These are phyloP conservation scores for Drosophila sp. DNA, from an alignment of 1,140 invertebrate genomes.

Conservation along the genomic window DNA sequence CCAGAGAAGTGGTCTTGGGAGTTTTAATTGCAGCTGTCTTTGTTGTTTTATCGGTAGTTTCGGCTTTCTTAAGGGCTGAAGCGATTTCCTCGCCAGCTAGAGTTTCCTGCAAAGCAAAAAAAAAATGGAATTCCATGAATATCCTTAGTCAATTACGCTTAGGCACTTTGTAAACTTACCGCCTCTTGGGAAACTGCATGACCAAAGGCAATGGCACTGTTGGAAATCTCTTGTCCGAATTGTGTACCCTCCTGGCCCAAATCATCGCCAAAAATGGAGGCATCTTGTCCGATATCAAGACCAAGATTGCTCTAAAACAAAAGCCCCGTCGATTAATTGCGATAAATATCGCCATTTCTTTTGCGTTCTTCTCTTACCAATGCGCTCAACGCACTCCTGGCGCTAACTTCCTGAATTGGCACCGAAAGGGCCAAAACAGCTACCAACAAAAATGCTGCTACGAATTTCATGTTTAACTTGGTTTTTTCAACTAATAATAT, in stretches of 20 bases:
- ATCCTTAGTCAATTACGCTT: too few species aligned
- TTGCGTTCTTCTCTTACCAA: slow-evolving; percentile 24
- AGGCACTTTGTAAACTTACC: slow-evolving; percentile 1
- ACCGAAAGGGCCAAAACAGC: slow-evolving; percentile 18
- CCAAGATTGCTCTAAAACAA: slow-evolving; percentile 37
- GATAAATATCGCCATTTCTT: neutral
- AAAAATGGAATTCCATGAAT: neutral
- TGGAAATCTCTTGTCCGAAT: slow-evolving; percentile 29
- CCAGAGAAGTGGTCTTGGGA: neutral
- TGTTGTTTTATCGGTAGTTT: slow-evolving; percentile 1
- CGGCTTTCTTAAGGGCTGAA: neutral
- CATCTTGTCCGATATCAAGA: slow-evolving; percentile 47
- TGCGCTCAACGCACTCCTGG: slow-evolving; percentile 41
- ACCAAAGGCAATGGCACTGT: slow-evolving; percentile 29
- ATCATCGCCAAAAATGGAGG: slow-evolving; percentile 34
- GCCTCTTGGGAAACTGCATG: slow-evolving; percentile 38
- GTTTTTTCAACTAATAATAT: slow-evolving; percentile 43
- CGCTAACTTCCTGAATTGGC: slow-evolving; percentile 33
- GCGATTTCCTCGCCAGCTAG: slow-evolving; percentile 25
- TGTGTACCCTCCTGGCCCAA: slow-evolving; percentile 31
- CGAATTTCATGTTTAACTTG: slow-evolving; percentile 45
- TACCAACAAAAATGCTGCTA: slow-evolving; percentile 35
- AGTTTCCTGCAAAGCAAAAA: slow-evolving; percentile 9
- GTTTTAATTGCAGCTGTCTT: neutral
- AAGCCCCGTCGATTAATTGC: neutral